These are phyloP conservation scores for Hypothenemus hampei DNA, from an alignment of 1,140 invertebrate genomes.

Conservation along the genomic window DNA sequence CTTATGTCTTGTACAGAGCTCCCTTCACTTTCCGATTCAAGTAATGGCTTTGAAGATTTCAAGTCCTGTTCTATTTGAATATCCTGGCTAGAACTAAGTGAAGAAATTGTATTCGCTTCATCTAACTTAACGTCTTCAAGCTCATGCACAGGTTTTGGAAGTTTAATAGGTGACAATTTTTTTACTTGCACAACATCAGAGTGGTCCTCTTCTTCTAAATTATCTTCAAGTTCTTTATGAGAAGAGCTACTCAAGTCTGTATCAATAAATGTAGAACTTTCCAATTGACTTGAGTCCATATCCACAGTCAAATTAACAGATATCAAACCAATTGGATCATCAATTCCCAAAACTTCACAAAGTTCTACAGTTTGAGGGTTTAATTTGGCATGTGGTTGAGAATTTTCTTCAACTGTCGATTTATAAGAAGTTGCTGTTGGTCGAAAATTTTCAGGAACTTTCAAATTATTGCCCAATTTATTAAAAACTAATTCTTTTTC, in stretches of 20 bases:
- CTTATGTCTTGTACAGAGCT: too few relatives aligned
- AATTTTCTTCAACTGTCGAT: slow-evolving; percentile 43
- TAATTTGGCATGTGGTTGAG: slow-evolving; percentile 49
- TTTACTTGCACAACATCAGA: slow-evolving; percentile 9
- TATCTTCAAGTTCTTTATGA: slow-evolving; percentile 7
- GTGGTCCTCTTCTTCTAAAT: not conserved
- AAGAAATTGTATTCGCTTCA: not conserved
- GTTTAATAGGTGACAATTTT: slow-evolving; percentile 8
- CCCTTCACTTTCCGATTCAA: not conserved
- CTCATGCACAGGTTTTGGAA: slow-evolving; percentile 1
- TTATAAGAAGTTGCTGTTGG: slow-evolving; percentile 63
- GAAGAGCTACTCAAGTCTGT: too few relatives aligned
- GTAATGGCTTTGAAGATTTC: not conserved
- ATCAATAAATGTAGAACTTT: slow-evolving; percentile 28
- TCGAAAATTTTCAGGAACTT: slow-evolving; percentile 73
- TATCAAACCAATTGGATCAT: slow-evolving; percentile 64
- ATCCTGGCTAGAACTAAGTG: not conserved
- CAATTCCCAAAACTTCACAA: slow-evolving; percentile 73
- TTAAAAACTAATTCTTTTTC: slow-evolving; percentile 63
- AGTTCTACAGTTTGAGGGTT: slow-evolving; percentile 82
- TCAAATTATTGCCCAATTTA: slow-evolving; percentile 63
- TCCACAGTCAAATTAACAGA: slow-evolving; percentile 35
- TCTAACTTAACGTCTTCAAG: not conserved
- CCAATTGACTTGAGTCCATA: slow-evolving; percentile 19
- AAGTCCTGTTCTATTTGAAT: not conserved